Base-by-base conservation (phyloP, 2,113 vertebrate species). In the Grantiella picta region DNA sequence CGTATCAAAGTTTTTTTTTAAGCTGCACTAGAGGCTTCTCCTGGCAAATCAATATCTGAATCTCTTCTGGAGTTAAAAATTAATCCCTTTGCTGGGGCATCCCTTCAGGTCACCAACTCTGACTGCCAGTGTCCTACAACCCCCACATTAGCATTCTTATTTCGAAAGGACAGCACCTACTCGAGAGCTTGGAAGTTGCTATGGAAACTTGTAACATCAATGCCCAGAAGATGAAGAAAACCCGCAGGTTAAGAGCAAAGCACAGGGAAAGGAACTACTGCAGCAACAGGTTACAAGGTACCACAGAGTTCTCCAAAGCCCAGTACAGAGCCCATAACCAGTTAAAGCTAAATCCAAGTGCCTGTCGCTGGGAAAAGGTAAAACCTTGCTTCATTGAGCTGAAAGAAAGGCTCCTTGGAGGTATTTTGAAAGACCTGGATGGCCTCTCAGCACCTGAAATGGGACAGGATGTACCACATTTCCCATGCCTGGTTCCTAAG, bases 1-100 rank as follows among this genome's bases (percentile, higher is more conserved):
- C 0, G 1, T 15, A 50, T 4, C 0, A 1, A 50, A 15, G 1
- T 0, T 4, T 38, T 68, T 57, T 49, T 63, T 63, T 9, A 29
- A 77, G 16, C 8, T 66, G 60, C 22, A 31, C 12, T 57, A n/a
- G 28, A 40, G 38, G 61, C 25, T 5, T 42, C 13, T 82, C 70
- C 59, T 7, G 15, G 22, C 12, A 66, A 68, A 35, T 42, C 79
- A 63, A 5, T 13, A 38, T 15, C 15, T 52, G 40, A 47, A 72
- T 21, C 38, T 38, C 42, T 31, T 25, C 40, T 75, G 21, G 35
- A 89, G 40, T 68, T 86, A 71, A 66, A 85, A 78, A 78, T 24
- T 29, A 68, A 83, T 29, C 27, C 13, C 19, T 3, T 45, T 23
- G 35, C 54, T 18, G 69, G 36, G n/a, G 70, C 29, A 59, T 15